Percentiles rank a stretch among this genome's conserved stretches.
Evolutionary conservation across 2,888 invertebrate genomes (phyloP).

Genomic region (Heliconius ethilla): DNA sequence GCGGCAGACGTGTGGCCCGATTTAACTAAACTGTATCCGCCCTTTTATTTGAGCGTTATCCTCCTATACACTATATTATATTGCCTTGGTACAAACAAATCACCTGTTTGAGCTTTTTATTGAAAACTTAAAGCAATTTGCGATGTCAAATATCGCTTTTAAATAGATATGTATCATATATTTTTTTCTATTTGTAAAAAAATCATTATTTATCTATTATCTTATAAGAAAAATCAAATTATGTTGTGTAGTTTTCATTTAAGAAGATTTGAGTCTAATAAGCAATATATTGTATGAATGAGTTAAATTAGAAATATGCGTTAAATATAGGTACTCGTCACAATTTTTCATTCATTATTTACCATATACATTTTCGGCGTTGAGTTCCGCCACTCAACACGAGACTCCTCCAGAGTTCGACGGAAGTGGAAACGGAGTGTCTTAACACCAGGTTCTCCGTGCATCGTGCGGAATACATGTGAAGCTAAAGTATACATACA

Average conservation of each 20-base stretch:
- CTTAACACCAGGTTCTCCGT: too few species aligned
- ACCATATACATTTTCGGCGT: too few species aligned
- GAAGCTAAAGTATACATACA: too few species aligned
- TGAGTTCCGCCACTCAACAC: too few species aligned
- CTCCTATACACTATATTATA: slow-evolving; percentile 38
- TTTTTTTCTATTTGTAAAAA: background rate
- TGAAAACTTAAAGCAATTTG: background rate
- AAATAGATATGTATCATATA: background rate
- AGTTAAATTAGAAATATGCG: too few species aligned
- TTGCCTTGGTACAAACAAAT: slow-evolving; percentile 33
- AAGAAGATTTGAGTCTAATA: background rate
- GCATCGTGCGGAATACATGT: too few species aligned
- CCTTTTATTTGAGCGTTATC: slow-evolving; percentile 43
- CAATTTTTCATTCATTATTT: too few species aligned
- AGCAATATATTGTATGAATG: too few species aligned
- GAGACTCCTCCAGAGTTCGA: too few species aligned
- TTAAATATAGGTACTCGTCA: too few species aligned
- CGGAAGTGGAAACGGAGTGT: too few species aligned
- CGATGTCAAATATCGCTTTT: background rate
- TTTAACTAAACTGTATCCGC: slow-evolving; percentile 51
- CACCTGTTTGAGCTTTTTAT: slow-evolving; percentile 37
- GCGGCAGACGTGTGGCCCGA: slow-evolving; percentile 51
- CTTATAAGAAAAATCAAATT: background rate
- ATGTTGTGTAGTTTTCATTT: background rate
- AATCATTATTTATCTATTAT: background rate